Base-by-base conservation (phyloP, 2,888 invertebrate genomes). In the Sminthurinus aureus region DNA sequence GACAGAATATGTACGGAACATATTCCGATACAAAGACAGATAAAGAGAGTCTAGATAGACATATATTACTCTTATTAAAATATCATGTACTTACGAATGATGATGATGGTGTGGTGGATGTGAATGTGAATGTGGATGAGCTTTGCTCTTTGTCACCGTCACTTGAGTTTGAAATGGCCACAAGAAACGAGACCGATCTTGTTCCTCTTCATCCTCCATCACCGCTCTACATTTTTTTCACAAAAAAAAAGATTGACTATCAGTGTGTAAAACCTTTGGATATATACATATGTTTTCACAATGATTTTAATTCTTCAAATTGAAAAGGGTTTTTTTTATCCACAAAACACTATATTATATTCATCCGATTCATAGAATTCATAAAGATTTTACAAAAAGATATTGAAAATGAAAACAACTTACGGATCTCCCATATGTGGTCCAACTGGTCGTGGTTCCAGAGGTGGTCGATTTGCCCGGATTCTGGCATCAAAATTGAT, bases 121-220 rank as follows among this genome's bases (percentile, higher is more conserved):
- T 6, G 50, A 71, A 79, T 79, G 83, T 11, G 24, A 76, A 38
- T 24, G 79, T 1, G 12, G 75, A 20, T 20, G 58, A 13, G n/a
- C 50, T 26, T 83, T 80, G 1, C 50, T 66, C 69, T 83, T 83
- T 24, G 79, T 51, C 76, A 83, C 75, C 8, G 83, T 83, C 73
- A 83, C 79, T 11, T 67, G 50, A 4, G 87, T 85, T 15, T 86
- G 86, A 74, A 88, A 87, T 3, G 88, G 88, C 88, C 88, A 88
- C 1, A 88, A 67, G 20, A 85, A 79, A 13, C 88, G 80, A 9
- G 85, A 82, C 79, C 86, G 86, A 8, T 86, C 86, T 18, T 79
- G 80, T 69, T 85, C 83, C n/a, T 86, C 87, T 12, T 84, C 83
- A 18, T 86, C 86, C 24, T 87, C 84, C 52, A 87, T 85, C n/a